Evolutionary conservation across 2,888 invertebrate genomes (phyloP).

Genomic region (Cephus sareptanus): DNA sequence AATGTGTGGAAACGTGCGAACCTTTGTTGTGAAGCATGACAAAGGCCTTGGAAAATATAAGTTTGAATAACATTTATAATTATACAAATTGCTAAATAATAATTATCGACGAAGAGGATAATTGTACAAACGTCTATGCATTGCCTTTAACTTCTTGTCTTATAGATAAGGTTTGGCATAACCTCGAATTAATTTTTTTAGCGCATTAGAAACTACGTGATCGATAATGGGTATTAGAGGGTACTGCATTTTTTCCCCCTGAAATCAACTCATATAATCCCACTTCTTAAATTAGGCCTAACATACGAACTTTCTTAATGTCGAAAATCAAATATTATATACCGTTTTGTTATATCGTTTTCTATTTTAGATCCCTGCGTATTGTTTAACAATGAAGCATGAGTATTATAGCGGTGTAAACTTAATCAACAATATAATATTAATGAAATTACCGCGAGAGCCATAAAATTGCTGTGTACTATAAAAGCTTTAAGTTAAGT

Average conservation of each 20-base stretch:
- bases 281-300: background rate
- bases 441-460: background rate
- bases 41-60: background rate
- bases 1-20: background rate
- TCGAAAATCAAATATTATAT: background rate
- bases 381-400: background rate
- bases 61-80: background rate
- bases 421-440: background rate
- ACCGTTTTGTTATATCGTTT: background rate
- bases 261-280: background rate
- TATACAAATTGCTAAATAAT: background rate
- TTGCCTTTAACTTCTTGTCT: background rate
- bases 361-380: background rate
- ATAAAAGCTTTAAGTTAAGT: background rate
- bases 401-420: background rate
- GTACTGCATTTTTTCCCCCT: background rate
- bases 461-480: background rate
- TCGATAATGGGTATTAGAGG: background rate
- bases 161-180: background rate
- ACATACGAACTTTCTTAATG: background rate
- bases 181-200: background rate
- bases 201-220: background rate
- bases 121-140: background rate
- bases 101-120: background rate
- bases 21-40: background rate